Base-by-base conservation (phyloP, 2,797 vertebrate species). In the Danio choprae region DNA sequence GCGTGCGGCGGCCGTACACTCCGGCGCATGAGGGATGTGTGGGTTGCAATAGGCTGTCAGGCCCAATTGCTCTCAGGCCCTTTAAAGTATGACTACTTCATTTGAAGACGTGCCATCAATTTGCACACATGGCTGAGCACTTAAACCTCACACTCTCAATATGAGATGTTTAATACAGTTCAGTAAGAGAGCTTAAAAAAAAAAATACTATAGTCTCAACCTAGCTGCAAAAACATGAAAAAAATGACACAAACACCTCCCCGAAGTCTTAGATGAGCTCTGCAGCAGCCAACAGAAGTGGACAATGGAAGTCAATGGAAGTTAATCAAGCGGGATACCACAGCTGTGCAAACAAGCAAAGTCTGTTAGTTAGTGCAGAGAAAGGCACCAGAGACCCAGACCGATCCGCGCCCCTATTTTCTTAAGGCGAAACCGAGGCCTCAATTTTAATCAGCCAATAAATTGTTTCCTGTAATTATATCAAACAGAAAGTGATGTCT, bases 401-500 rank as follows among this genome's bases (percentile, higher is more conserved):
- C 51, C 91, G 86, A 83, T 87, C 89, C 90, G 88, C 84, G 89
- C 91, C 89, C 73, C 84, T 94, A 91, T 95, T 94, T 94, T 94
- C 93, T 94, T 95, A 93, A 94, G 92, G 92, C 90, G 91, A 92
- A 91, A 91, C 91, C 92, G 90, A 92, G 92, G 91, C 93, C 93
- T 96, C 92, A 91, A 92, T 95, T 95, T 95, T 95, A 97, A 97
- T 97, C 95, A 95, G 93, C 92, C 94, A 95, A 97, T 96, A 96
- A 97, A 97, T 94, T 95, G 95, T 96, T 97, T 98, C 96, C 96
- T 95, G 94, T 94, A 96, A 97, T 97, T 96, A 96, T 90, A 95
- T 94, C 92, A 95, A 95, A 96, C 92, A 94, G 94, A 96, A 96
- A 95, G 94, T 92, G 92, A 95, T 95, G 93, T 95, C 67, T 92